These are phyloP conservation scores for Apodemia duryi DNA, from an alignment of 2,888 invertebrate species.

Conservation along the genomic window DNA sequence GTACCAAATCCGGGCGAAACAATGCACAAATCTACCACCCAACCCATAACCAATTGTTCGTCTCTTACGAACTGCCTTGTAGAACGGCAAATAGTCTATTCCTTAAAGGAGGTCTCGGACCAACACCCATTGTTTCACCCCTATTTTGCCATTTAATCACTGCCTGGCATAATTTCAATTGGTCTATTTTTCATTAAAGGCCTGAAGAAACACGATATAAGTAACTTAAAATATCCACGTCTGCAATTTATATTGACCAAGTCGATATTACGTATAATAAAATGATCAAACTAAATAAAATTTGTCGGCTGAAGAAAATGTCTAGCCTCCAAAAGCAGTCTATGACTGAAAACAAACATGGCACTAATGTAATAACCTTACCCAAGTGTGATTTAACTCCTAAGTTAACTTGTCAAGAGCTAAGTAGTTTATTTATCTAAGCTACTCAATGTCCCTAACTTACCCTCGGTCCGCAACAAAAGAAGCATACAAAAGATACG, in stretches of 20 bases:
- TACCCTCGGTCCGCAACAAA: constrained; percentile 47
- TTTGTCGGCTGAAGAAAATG: neutral
- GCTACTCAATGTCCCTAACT: constrained; percentile 33
- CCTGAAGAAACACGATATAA: no score
- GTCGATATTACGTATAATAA: neutral
- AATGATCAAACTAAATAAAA: neutral
- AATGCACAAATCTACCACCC: no score
- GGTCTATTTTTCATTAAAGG: no score
- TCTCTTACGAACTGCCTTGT: no score
- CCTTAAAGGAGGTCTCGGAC: no score
- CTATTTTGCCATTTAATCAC: no score
- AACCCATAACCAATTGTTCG: no score
- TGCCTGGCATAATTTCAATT: no score
- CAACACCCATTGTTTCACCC: no score
- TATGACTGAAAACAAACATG: neutral
- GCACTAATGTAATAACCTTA: neutral
- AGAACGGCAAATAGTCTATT: no score
- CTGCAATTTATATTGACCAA: neutral
- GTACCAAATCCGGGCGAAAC: no score
- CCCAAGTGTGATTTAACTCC: constrained; percentile 28
- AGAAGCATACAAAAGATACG: constrained; percentile 60
- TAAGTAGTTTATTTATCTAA: constrained; percentile 31
- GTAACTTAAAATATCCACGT: no score
- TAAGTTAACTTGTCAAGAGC: constrained; percentile 32
- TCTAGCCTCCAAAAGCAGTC: neutral